Evolutionary conservation across 1,140 invertebrate species (phyloP).

Genomic region (Oreohelix idahoensis): DNA sequence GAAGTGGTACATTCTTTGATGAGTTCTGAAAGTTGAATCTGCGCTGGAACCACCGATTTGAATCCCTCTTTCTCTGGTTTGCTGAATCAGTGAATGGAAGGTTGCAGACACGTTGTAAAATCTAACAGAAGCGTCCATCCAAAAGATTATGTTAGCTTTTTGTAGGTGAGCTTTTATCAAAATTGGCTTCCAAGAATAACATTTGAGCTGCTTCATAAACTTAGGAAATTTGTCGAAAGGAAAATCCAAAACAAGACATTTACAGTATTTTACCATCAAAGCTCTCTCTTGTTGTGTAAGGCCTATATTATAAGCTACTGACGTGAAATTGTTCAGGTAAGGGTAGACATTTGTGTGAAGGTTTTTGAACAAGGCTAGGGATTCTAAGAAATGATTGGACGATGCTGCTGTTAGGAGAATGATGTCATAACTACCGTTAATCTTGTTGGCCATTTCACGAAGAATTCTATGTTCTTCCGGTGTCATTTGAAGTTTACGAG

Average conservation of each 20-base stretch:
- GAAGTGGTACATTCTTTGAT: conserved; percentile 28
- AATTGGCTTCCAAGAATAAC: conserved; percentile 25
- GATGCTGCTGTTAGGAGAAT: conserved; percentile 33
- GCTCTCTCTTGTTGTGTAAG: not conserved
- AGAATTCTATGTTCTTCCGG: not conserved
- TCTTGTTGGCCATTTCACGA: not conserved
- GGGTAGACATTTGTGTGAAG: conserved; percentile 26
- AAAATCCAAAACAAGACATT: conserved; percentile 16
- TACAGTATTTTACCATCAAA: conserved; percentile 15
- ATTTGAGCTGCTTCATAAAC: not conserved
- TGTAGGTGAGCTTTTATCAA: not conserved
- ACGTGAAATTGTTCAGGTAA: conserved; percentile 12
- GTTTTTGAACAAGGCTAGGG: conserved; percentile 22
- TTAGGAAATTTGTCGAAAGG: conserved; percentile 36
- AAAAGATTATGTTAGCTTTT: not conserved
- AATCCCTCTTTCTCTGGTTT: not conserved
- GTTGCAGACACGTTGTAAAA: not conserved
- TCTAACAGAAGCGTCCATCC: conserved; percentile 30
- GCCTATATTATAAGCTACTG: conserved; percentile 22
- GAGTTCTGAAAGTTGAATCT: not conserved
- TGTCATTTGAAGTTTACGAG: not conserved
- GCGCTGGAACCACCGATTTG: not conserved
- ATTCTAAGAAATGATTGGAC: conserved; percentile 33
- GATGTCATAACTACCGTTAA: not conserved
- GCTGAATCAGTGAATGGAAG: not conserved